Evolutionary conservation across 1,140 invertebrate species (phyloP).

Genomic region (Schmidtea mediterranea): DNA sequence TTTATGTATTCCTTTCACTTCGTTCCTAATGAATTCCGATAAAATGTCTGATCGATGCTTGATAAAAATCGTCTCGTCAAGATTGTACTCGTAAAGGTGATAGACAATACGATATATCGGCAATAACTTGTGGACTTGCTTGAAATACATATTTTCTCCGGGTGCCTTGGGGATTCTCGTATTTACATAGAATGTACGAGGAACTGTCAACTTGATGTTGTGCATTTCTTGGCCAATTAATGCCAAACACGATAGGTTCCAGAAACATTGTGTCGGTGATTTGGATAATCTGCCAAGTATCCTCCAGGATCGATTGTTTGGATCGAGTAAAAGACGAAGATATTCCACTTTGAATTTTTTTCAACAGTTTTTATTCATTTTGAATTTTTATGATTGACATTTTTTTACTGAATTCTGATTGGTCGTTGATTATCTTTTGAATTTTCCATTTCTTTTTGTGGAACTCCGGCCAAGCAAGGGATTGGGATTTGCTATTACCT

Average conservation of each 20-base stretch:
- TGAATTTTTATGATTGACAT: no score
- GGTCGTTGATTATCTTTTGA: no score
- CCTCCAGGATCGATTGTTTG: no score
- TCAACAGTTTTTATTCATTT: no score
- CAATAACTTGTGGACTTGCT: constrained; percentile 47
- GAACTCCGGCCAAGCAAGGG: no score
- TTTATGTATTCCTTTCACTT: constrained; percentile 92
- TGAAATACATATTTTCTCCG: neutral
- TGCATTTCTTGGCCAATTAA: constrained; percentile 43
- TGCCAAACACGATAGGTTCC: constrained; percentile 63
- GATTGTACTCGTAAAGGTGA: constrained; percentile 64
- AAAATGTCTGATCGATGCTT: constrained; percentile 37
- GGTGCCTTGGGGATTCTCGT: constrained; percentile 35
- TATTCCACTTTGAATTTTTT: no score
- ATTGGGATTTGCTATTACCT: no score
- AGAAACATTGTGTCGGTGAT: constrained; percentile 33
- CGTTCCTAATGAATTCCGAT: constrained; percentile 56
- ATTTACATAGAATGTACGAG: constrained; percentile 81
- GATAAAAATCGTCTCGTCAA: constrained; percentile 51
- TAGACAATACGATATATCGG: constrained; percentile 54
- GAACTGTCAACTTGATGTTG: constrained; percentile 37
- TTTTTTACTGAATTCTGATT: no score
- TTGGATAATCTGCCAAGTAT: constrained; percentile 10
- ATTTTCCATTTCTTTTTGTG: no score
- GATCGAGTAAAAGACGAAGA: no score